Evolutionary conservation across 1,140 invertebrate genomes (phyloP), one percentile per base, ranked within the genome.

Genomic region (Brachionus asplanchnoidis): DNA sequence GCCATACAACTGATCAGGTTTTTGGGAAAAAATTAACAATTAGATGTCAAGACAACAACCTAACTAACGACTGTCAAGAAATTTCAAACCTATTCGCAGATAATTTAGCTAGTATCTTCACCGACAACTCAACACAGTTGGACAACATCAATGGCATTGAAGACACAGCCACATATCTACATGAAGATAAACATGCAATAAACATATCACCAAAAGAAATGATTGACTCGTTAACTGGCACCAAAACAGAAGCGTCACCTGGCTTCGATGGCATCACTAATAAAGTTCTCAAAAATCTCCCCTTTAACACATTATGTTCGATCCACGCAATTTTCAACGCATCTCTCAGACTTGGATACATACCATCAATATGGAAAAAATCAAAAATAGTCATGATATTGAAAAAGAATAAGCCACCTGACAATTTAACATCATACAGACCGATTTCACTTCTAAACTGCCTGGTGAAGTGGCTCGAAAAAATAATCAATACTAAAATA

Each of bases 371-470:
- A 4, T 86, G 86, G 86, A 84, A 75, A 77, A 65, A 50, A 20
- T 79, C 86, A 0, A 65, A 17, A 3, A 53, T 77, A 7, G 44
- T 85, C 3, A 86, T 85, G 11, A 83, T 86, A 12, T 32, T 77
- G 8, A 86, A 86, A n/a, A 77, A 82, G 11, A 84, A 68, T 3
- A 86, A 86, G 79, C 20, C 70, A 20, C 32, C 73, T 0, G 3
- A 42, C 3, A 20, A 85, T 8, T 66, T 60, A 1, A 14, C 7
- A 0, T 82, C n/a, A 4, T 86, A 86, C 28, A 5, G 86, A 14
- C 86, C 86, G 2, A 85, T 86, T 17, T 40, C 23, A n/a, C 84
- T 86, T 5, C 50, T 56, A 12, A 60, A 60, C 8, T 65, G 56
- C 42, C 11, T 85, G 1, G 28, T 70, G 9, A 85, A 86, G 44